Percentiles rank a stretch among this genome's conserved stretches.
Evolutionary conservation across 2,797 vertebrate species (phyloP).

Genomic region (Benthosema pterotum): DNA sequence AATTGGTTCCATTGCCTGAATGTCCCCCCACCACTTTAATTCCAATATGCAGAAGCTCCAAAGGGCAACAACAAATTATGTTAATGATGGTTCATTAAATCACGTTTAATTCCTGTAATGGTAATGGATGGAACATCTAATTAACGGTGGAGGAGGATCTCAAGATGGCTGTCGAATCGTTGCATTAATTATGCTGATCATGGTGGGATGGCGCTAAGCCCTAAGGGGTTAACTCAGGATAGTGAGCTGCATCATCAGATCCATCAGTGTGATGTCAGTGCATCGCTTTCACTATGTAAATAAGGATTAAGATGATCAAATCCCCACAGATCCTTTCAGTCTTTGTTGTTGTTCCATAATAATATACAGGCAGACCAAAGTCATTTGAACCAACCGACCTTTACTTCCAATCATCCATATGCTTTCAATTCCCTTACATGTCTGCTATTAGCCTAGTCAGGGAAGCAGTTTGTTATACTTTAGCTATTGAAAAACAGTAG

Average conservation of each 20-base stretch:
- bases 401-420: too few species aligned
- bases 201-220: not conserved
- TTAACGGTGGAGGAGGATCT: constrained; percentile 16
- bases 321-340: too few species aligned
- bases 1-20: constrained; percentile 31
- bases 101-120: constrained; percentile 22
- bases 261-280: not conserved
- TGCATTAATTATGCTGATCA: constrained; percentile 1
- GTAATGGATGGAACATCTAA: constrained; percentile 24
- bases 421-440: too few species aligned
- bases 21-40: constrained; percentile 1
- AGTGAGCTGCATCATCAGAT: not conserved
- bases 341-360: too few species aligned
- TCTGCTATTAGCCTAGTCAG: too few species aligned
- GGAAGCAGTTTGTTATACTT: too few species aligned
- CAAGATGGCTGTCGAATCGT: not conserved
- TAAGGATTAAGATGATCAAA: not conserved
- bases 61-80: constrained; percentile 37
- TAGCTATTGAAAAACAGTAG: too few species aligned
- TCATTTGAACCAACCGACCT: too few species aligned
- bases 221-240: not conserved
- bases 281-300: constrained; percentile 1
- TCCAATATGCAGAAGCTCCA: constrained; percentile 27
- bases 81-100: constrained; percentile 28
- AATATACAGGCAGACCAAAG: too few species aligned